phyloP scores from a whole-genome alignment of 2,797 vertebrate species.

The Capromys pilorides region DNA sequence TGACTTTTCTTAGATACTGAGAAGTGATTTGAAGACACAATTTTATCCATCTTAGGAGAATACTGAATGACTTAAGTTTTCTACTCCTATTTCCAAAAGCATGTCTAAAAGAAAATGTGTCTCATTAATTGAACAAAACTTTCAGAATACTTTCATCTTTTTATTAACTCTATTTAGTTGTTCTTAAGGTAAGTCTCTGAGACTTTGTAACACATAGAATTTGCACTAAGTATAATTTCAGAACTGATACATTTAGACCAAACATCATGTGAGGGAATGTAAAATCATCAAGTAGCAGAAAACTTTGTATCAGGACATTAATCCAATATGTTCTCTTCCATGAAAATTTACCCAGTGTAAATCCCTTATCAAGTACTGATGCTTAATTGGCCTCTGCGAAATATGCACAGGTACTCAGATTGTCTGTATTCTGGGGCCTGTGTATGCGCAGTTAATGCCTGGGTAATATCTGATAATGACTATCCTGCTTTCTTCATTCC shows the following conservation, averaged over 20 bases:
- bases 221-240: constrained; percentile 33
- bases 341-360: neutral
- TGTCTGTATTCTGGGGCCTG: neutral
- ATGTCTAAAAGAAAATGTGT: constrained; percentile 7
- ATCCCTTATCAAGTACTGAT: neutral
- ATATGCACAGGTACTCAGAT: neutral
- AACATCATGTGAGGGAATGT: neutral
- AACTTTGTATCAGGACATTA: neutral
- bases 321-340: neutral
- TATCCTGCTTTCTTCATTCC: neutral
- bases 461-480: neutral
- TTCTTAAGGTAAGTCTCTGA: constrained; percentile 6
- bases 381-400: neutral
- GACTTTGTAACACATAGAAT: constrained; percentile 27
- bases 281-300: neutral
- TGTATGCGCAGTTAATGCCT: neutral
- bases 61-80: neutral
- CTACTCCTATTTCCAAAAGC: constrained; percentile 29
- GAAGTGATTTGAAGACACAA: constrained; percentile 16
- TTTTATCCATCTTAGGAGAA: neutral
- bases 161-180: constrained; percentile 32
- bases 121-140: constrained; percentile 35
- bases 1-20: constrained; percentile 10
- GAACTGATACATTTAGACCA: neutral
- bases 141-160: constrained; percentile 59